Base-by-base conservation (phyloP, 2,797 vertebrate genomes). In the Pangasius mekongensis region DNA sequence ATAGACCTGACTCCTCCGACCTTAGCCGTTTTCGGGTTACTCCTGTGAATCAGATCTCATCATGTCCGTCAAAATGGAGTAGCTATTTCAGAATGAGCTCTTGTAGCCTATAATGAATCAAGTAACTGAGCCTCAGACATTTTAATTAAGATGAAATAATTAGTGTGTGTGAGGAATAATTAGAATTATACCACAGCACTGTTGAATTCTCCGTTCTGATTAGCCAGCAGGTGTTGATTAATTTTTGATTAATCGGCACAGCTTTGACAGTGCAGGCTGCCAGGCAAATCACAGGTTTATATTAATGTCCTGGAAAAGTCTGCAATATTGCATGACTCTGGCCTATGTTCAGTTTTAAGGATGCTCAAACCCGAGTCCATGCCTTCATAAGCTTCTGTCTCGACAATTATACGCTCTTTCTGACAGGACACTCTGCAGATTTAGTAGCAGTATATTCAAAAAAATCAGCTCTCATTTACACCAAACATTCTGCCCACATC, bases 21-120 rank as follows among this genome's bases (percentile, higher is more conserved):
- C 86, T 56, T 18, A 43, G 3, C 3, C 22, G 43, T n/a, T 66
- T 64, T 80, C 16, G 24, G 24, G n/a, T 58, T 62, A 74, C 1
- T 8, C 77, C 56, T 60, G 33, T 27, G 20, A 60, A 27, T 60
- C 78, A 81, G 10, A 60, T 5, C 54, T 39, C 54, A 60, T 36
- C 20, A 33, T 39, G 78, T 39, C 54, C 3, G 1, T 78, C 76
- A 5, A 54, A 30, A 56, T 33, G 18, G 30, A 58, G 49, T 56
- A 56, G 58, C 18, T 58, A 22, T 81, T 74, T 83, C 22, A 43
- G 52, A 52, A 71, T 58, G 36, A 87, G 18, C n/a, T 82, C 67
- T 54, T 54, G 67, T 47, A 47, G 36, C 36, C 14, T 47, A 27
- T 6, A 39, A 58, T 36, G 33, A 60, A 81, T 64, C 58, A 16